phyloP scores from a whole-genome alignment of 2,888 invertebrate species.

The Ormyrus nitidulus region DNA sequence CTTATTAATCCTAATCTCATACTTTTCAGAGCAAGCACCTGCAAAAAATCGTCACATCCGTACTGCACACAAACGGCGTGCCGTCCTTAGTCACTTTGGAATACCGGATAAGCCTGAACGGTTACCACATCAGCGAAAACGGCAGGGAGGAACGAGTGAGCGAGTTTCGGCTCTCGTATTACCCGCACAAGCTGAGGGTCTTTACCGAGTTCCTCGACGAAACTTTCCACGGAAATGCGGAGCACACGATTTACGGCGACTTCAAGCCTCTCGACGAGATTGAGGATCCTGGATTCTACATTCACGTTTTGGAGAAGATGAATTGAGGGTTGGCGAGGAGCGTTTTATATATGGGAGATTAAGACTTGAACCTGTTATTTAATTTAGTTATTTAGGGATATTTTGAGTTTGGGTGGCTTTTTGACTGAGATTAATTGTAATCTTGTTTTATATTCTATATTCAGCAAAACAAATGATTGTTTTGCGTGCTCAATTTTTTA shows the following conservation, averaged over 20 bases:
- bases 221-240: constrained; percentile 81
- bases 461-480: too few species aligned
- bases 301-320: constrained; percentile 86
- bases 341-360: too few species aligned
- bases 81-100: constrained; percentile 88
- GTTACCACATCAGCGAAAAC: constrained; percentile 66
- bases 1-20: too few species aligned
- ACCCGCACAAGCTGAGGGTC: constrained; percentile 86
- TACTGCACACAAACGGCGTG: constrained; percentile 86
- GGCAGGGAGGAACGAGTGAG: constrained; percentile 76
- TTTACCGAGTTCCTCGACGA: constrained; percentile 85
- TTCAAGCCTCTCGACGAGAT: constrained; percentile 84
- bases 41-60: constrained; percentile 90
- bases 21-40: constrained; percentile 84
- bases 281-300: constrained; percentile 86
- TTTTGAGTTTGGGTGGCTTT: too few species aligned
- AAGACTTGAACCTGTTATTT: too few species aligned
- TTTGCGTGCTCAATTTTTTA: too few species aligned
- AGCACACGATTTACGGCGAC: constrained; percentile 87
- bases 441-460: too few species aligned
- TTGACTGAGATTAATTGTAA: too few species aligned
- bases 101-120: constrained; percentile 81
- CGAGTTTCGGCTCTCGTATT: constrained; percentile 91
- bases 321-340: too few species aligned
- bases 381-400: too few species aligned